Evolutionary conservation across 2,888 invertebrate genomes (phyloP).

Genomic region (Andrena dorsata): DNA sequence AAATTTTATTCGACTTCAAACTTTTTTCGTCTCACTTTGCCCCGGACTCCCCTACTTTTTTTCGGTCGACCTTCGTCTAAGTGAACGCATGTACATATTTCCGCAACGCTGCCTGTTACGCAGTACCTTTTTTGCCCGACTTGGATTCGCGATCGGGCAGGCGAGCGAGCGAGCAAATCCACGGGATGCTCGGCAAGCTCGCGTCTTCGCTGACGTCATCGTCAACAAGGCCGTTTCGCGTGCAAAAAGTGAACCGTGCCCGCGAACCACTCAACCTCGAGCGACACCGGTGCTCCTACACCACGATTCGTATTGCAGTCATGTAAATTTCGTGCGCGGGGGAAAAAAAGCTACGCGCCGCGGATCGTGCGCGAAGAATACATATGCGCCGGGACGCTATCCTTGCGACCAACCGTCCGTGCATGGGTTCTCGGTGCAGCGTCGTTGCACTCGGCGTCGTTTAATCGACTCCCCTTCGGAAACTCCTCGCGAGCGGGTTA

Average conservation of each 20-base stretch:
- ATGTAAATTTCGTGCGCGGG: slow-evolving; percentile 45
- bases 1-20: too few species aligned
- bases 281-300: slow-evolving; percentile 10
- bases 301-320: slow-evolving; percentile 34
- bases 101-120: slow-evolving; percentile 74
- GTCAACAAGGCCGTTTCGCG: slow-evolving; percentile 55
- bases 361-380: slow-evolving; percentile 17
- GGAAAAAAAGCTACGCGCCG: not conserved
- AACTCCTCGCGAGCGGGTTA: too few species aligned
- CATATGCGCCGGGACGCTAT: not conserved
- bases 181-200: slow-evolving; percentile 55
- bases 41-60: too few species aligned
- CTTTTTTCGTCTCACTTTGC: too few species aligned
- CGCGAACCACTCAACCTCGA: slow-evolving; percentile 32
- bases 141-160: slow-evolving; percentile 52
- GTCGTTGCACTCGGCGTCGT: too few species aligned
- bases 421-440: too few species aligned
- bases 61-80: slow-evolving; percentile 72
- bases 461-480: too few species aligned
- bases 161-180: slow-evolving; percentile 42
- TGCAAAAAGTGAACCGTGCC: slow-evolving; percentile 60
- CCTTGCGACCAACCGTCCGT: not conserved
- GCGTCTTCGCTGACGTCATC: slow-evolving; percentile 62
- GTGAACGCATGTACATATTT: slow-evolving; percentile 73
- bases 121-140: slow-evolving; percentile 70